Base-by-base conservation (phyloP, 2,888 invertebrate species). In the Lepas anatifera region DNA sequence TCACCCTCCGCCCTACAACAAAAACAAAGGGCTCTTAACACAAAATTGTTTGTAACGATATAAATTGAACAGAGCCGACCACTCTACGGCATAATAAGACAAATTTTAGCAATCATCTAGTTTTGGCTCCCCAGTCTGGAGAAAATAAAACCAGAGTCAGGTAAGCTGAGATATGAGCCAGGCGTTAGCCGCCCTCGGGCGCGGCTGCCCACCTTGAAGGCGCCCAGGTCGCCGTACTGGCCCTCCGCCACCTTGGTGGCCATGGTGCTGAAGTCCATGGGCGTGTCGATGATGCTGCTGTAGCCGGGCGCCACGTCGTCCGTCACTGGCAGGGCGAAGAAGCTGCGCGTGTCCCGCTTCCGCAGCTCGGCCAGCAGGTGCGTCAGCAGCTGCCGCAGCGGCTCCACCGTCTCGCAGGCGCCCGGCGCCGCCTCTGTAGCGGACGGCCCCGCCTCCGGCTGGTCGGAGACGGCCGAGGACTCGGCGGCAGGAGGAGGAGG, bases 231-330 rank as follows among this genome's bases (percentile, higher is more conserved):
- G 29, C 83, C 82, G 80, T 98, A 99, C 72, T 87, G 87, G 77
- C 89, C 89, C 69, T 91, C 91, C 74, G 95, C 95, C 73, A 96
- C 92, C 81, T 96, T 97, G 77, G 89, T 89, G 72, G 90, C 88
- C 83, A 99, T 98, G 0, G 95, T 94, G 69, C 92, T 93, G 78
- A 98, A 95, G 81, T 99, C 98, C 98, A 97, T 96, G 0, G 96
- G 96, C 73, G 86, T 85, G 43, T 81, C 75, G 67, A 85, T 84
- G 58, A 84, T 81, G 67, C 78, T 78, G 11, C 82, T 81, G 75
- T 82, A 83, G 0, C 92, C 93, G 0, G 97, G 97, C 0, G 98
- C 98, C 76, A 97, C 95, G 78, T 89, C 90, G 78, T 97, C 97
- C 50, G 95, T 96, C 0, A 97, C 96, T 0, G 97, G 97, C 91